Evolutionary conservation across 2,797 vertebrate genomes (phyloP), one percentile per base, ranked within the genome.

Genomic region (Tapirus indicus): DNA sequence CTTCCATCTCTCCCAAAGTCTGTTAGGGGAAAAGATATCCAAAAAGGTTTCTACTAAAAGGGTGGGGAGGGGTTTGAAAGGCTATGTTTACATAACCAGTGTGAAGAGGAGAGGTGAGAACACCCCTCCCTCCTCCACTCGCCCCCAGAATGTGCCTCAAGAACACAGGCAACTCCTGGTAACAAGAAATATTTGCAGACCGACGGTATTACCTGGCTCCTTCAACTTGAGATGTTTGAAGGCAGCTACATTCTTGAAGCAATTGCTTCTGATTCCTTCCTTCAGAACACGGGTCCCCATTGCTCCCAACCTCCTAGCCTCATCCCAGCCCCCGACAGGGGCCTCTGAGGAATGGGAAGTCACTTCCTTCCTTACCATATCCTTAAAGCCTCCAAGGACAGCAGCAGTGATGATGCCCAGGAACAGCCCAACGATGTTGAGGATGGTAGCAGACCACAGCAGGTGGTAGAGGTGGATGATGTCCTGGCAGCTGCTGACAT

Each of bases 381-480:
- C 99, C 98, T 99, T 99, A 98, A 99, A 99, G 97, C 99, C 99
- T 94, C 99, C 99, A 21, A 99, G 99, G 97, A 99, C 99, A 0
- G 99, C 99, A 0, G 99, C 99, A 32, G 99, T 99, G 94, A 99
- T 99, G 99, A 99, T 99, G 77, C 99, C 99, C 74, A 99, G 98
- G 98, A 99, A 99, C 0, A 99, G 99, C 27, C 99, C 99, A 6
- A 99, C 99, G 4, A 99, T 99, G 98, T 99, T 99, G 98, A 99
- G 99, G 98, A 99, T 99, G 32, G 99, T 99, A 1, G 99, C 99
- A 0, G 99, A 99, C 99, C 99, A 99, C 71, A 99, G 98, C 98
- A 99, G 98, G 97, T 99, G 99, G 98, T 99, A 99, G 88, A 99
- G 99, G 96, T 99, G 99, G 95, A 99, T 99, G 97, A 99, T 99